phyloP scores from a whole-genome alignment of 2,888 invertebrate genomes.

The Polymixis flavicincta region DNA sequence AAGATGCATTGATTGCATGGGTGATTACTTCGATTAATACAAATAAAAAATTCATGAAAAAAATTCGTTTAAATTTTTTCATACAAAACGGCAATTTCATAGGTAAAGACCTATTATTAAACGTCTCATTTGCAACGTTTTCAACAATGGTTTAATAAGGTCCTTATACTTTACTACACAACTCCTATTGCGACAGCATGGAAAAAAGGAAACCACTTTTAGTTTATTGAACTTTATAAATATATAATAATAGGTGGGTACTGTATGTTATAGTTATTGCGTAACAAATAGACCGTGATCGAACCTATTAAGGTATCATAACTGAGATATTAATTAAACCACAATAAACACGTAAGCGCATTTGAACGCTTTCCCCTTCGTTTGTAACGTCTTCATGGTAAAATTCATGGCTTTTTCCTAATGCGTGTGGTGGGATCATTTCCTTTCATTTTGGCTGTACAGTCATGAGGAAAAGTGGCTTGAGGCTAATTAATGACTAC shows the following conservation, averaged over 20 bases:
- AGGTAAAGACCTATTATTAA: too few species aligned
- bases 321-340: background rate
- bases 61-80: too few species aligned
- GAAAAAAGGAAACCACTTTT: background rate
- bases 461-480: background rate
- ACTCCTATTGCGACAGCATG: background rate
- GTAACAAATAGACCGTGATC: conserved; percentile 3
- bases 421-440: conserved; percentile 17
- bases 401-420: conserved; percentile 13
- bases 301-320: background rate
- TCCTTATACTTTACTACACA: background rate
- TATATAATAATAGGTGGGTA: background rate
- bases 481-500: too few species aligned
- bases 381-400: conserved; percentile 10
- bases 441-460: background rate
- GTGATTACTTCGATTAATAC: too few species aligned
- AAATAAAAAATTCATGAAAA: too few species aligned
- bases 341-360: conserved; percentile 5
- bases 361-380: conserved; percentile 38
- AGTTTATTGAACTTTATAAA: background rate
- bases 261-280: background rate
- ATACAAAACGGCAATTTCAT: too few species aligned
- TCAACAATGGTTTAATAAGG: too few species aligned
- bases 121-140: background rate
- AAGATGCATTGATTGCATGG: too few species aligned